phyloP scores from a whole-genome alignment of 2,797 vertebrate genomes.

The Natrix natrix region DNA sequence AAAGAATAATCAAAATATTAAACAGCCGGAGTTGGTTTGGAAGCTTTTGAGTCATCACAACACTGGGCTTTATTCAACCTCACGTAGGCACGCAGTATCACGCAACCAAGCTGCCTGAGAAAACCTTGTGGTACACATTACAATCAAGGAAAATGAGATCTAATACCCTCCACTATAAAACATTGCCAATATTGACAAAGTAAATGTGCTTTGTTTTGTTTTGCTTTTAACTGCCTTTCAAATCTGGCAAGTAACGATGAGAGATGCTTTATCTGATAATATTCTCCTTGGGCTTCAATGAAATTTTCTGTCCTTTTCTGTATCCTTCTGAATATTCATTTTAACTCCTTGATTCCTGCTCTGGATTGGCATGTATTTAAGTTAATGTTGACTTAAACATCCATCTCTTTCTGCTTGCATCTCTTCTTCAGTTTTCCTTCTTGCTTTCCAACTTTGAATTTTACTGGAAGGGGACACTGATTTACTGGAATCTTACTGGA shows the following conservation, averaged over 20 bases:
- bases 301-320: not conserved
- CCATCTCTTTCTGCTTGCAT: not conserved
- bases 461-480: not conserved
- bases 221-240: not conserved
- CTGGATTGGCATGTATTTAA: not conserved
- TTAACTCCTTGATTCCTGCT: not conserved
- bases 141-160: constrained; percentile 36
- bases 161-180: not conserved
- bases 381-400: not conserved
- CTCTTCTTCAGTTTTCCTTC: not conserved
- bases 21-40: constrained; percentile 51
- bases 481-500: not conserved
- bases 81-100: constrained; percentile 36
- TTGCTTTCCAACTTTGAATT: not conserved
- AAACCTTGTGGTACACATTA: constrained; percentile 42
- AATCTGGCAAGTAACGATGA: not conserved
- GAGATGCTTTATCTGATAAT: not conserved
- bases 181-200: not conserved
- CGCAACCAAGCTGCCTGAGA: not conserved
- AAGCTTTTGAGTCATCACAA: constrained; percentile 60
- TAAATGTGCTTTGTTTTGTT: too few relatives aligned
- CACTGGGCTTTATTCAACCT: constrained; percentile 55
- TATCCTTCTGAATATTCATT: not conserved
- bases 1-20: constrained; percentile 63
- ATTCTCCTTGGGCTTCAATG: not conserved